These are phyloP conservation scores for Chrysocyon brachyurus DNA, from an alignment of 2,797 vertebrate genomes.

Conservation along the genomic window DNA sequence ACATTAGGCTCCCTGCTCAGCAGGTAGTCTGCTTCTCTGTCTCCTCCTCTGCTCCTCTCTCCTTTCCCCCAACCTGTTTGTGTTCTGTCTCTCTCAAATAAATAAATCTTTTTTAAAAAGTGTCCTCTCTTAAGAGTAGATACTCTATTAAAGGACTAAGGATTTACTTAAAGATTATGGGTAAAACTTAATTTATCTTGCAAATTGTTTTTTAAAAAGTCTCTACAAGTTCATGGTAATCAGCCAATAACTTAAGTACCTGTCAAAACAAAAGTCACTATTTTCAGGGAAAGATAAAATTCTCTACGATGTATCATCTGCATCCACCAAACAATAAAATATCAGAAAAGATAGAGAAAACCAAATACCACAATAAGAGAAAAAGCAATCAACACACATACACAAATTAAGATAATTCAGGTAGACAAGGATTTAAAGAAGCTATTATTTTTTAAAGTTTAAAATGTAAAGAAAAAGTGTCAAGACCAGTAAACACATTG, in stretches of 20 bases:
- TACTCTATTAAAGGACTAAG: background rate
- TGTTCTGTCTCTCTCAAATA: too few relatives aligned
- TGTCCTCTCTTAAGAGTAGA: background rate
- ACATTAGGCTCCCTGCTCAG: too few relatives aligned
- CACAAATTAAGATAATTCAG: background rate
- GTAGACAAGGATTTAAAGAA: background rate
- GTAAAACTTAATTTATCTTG: background rate
- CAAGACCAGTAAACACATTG: background rate
- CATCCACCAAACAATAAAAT: background rate
- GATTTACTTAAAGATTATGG: background rate
- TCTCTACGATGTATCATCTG: background rate
- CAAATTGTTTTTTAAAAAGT: background rate
- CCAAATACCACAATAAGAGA: background rate
- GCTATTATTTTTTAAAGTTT: background rate
- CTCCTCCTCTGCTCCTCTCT: too few relatives aligned
- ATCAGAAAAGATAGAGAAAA: background rate
- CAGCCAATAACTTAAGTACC: background rate
- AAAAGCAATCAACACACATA: background rate
- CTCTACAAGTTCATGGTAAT: background rate
- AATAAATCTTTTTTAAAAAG: too few relatives aligned
- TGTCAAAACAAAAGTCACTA: slow-evolving; percentile 9
- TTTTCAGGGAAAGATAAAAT: background rate
- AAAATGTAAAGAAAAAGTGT: background rate
- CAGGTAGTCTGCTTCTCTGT: too few relatives aligned
- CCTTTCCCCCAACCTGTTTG: too few relatives aligned